Base-by-base conservation (phyloP, 2,113 vertebrate species). In the Dicerorhinus sumatrensis region DNA sequence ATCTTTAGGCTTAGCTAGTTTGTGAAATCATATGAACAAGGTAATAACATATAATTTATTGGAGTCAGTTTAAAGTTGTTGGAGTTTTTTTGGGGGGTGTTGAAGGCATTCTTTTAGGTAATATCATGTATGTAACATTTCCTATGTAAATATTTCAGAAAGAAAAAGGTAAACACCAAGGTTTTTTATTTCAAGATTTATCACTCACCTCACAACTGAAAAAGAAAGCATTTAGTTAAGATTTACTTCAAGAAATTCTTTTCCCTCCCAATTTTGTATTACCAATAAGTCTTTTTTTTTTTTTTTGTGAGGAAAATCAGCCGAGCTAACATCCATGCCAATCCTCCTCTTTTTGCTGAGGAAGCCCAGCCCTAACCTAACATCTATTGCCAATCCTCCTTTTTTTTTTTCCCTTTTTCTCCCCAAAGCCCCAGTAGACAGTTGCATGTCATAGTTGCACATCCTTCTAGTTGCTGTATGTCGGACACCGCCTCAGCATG, bases 101-200 rank as follows among this genome's bases (percentile, higher is more conserved):
- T 42, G 54, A 85, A 58, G 42, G 25, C 20, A 86, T 77, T 88
- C 69, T 86, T 91, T 60, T 73, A 83, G 75, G 76, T 46, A 72
- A 39, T 72, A 82, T 20, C 23, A 83, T 69, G 9, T 25, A 91
- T 29, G 3, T 29, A 88, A 75, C 12, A 96, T 89, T 87, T 92
- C 25, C 39, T 48, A 92, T 33, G 13, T 42, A 87, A 91, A 33
- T 89, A 76, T 69, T 83, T 94, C 80, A 87, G 73, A 83, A 69
- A 67, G 8, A 94, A 93, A 96, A 96, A 58, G 72, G 21, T 46
- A 51, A 80, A 96, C 16, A 39, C 3, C 9, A 83, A 62, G 18
- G 42, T 14, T 84, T 91, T 97, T 94, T 80, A 87, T 79, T 91
- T 96, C 31, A 95, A 98, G 77, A 97, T 42, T 65, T 54, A 54